Conservation (phyloP, 2,797 vertebrate species). For the Chelon labrosus region DNA sequence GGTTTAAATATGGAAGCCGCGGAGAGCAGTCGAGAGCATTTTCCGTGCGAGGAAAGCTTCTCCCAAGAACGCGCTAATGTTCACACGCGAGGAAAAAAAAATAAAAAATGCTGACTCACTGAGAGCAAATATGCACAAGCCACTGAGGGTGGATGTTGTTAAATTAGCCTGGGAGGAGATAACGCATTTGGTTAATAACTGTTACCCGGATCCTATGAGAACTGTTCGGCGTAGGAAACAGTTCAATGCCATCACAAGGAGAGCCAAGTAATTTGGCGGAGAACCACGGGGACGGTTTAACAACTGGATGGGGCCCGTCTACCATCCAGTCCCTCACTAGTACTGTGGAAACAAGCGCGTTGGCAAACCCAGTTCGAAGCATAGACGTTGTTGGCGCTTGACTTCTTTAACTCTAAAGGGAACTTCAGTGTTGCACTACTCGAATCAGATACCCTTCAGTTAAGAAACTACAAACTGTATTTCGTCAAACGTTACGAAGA, state of each 20-base stretch:
- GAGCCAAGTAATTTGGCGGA: constrained; percentile 64
- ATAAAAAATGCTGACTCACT: constrained; percentile 49
- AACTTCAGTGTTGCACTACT: not conserved
- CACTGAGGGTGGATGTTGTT: constrained; percentile 47
- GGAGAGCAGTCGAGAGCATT: constrained; percentile 26
- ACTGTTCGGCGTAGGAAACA: constrained; percentile 47
- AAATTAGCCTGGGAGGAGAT: constrained; percentile 61
- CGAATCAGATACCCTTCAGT: constrained; percentile 2
- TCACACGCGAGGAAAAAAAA: constrained; percentile 12
- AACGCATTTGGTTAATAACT: constrained; percentile 66
- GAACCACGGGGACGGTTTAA: constrained; percentile 58
- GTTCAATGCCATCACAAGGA: constrained; percentile 65
- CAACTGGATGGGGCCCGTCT: constrained; percentile 53
- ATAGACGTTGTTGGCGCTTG: constrained; percentile 7
- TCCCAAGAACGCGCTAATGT: constrained; percentile 39
- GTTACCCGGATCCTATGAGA: constrained; percentile 54
- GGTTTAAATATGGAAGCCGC: constrained; percentile 39
- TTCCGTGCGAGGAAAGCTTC: constrained; percentile 15
- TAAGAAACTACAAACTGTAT: constrained; percentile 1
- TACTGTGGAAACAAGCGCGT: constrained; percentile 17
- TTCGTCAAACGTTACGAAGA: not conserved
- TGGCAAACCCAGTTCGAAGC: constrained; percentile 23
- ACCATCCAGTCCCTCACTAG: constrained; percentile 33
- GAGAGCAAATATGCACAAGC: constrained; percentile 45
- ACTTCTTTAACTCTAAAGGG: not conserved